phyloP scores from a whole-genome alignment of 2,888 invertebrate species.

The Petrophora chlorosata region DNA sequence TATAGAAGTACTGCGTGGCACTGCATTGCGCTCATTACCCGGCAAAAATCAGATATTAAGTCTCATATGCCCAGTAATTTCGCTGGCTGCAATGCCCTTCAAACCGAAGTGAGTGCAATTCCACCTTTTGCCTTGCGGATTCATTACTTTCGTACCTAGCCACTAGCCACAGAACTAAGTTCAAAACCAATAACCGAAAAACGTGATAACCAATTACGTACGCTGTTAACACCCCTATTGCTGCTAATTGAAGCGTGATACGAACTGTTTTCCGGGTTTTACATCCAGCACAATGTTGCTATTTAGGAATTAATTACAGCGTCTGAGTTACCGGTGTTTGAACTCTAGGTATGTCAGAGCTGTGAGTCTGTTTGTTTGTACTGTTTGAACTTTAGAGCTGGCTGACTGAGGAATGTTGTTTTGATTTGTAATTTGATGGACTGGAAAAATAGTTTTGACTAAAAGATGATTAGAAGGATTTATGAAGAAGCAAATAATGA shows the following conservation, averaged over 20 bases:
- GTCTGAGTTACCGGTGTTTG: constrained; percentile 49
- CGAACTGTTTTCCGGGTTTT: constrained; percentile 38
- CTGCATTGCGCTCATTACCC: no score
- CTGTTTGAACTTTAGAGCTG: constrained; percentile 43
- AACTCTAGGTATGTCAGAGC: constrained; percentile 50
- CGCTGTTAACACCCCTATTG: constrained; percentile 36
- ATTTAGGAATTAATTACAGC: constrained; percentile 66
- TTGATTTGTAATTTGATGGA: constrained; percentile 8
- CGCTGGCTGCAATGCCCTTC: no score
- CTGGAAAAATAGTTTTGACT: neutral
- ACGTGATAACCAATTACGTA: neutral
- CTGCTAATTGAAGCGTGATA: constrained; percentile 42
- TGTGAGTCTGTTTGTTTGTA: constrained; percentile 37
- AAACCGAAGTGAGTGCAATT: no score
- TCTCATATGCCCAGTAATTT: no score
- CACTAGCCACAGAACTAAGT: no score
- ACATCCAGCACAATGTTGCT: constrained; percentile 50
- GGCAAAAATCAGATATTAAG: no score
- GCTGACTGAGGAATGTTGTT: constrained; percentile 6
- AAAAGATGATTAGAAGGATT: no score
- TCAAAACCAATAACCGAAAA: no score
- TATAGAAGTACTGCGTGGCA: no score
- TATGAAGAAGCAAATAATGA: no score
- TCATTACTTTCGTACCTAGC: no score
- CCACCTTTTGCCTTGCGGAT: no score